Evolutionary conservation across 1,140 invertebrate species (phyloP), one percentile per base, ranked within the genome.

Genomic region (Spodoptera litura): DNA sequence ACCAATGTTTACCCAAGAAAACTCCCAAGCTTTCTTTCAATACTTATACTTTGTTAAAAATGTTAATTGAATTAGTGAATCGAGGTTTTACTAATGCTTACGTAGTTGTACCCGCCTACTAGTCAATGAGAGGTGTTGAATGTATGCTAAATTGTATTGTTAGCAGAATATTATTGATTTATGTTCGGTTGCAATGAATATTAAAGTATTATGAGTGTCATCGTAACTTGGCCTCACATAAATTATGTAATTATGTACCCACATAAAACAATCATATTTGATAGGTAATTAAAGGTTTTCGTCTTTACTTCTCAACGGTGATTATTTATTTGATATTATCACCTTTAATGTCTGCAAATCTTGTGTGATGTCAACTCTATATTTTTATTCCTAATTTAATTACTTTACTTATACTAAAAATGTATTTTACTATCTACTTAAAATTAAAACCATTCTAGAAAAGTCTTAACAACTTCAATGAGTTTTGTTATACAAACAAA

Each of bases 1-100:
- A 82, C 81, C 83, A 84, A 87, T 91, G 89, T 91, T 92, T 91
- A 83, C 81, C 72, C 78, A 79, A 83, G 80, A 71, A 78, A 73
- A 74, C 80, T 88, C 80, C 77, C 81, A 81, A 81, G 79, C 77
- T 25, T 81, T 75, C 76, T 86, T 44, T 87, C 84, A 83, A 84
- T 84, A 87, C 88, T 90, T 88, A 79, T 83, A 64, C 79, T 82
- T 84, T 83, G 83, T 85, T 85, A 81, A 83, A 84, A 80, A 86
- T 85, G 79, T 77, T 81, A 81, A 79, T 83, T 73, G 35, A 78
- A 81, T 79, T 82, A 79, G 75, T 74, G 31, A 74, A 73, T 79
- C 38, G 61, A 75, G 68, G 52, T 78, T 78, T 62, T 27, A 52
- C 44, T 51, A 68, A 68, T 52, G 6, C 12, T 51, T 68, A 51